These are phyloP conservation scores for Calephelis nemesis DNA, from an alignment of 1,140 invertebrate species.

Conservation along the genomic window DNA sequence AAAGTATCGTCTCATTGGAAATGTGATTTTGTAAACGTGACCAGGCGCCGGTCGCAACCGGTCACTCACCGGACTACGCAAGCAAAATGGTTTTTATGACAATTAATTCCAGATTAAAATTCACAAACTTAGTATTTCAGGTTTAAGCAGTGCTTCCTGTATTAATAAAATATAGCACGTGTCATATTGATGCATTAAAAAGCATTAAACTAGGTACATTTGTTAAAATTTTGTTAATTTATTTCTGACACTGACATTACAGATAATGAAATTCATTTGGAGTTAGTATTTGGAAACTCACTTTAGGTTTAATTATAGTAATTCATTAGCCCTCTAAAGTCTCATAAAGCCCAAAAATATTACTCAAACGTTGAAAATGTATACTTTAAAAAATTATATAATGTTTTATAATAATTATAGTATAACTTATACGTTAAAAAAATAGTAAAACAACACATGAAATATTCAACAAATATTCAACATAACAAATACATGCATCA, in stretches of 20 bases:
- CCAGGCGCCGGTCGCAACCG: slow-evolving; percentile 32
- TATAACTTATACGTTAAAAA: too few relatives aligned
- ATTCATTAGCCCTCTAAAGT: too few relatives aligned
- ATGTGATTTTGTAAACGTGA: slow-evolving; percentile 48
- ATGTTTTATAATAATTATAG: too few relatives aligned
- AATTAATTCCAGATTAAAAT: slow-evolving; percentile 34
- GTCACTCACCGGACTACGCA: slow-evolving; percentile 47
- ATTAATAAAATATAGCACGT: slow-evolving; percentile 16
- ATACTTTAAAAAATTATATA: too few relatives aligned
- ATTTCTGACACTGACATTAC: neutral
- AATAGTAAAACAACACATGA: too few relatives aligned
- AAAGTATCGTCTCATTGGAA: slow-evolving; percentile 36
- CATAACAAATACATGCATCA: too few relatives aligned
- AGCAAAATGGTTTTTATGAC: slow-evolving; percentile 32
- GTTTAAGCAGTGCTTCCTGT: slow-evolving; percentile 23
- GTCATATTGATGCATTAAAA: slow-evolving; percentile 5
- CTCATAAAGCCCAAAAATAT: too few relatives aligned
- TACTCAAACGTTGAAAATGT: too few relatives aligned
- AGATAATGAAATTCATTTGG: neutral
- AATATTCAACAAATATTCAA: too few relatives aligned
- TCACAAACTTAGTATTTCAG: slow-evolving; percentile 32
- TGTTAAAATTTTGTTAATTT: neutral
- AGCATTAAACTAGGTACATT: neutral
- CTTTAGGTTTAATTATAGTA: too few relatives aligned
- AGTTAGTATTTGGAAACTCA: too few relatives aligned